A percentile compares a stretch with the other conserved stretches of the same genome.
Evolutionary conservation across 2,888 invertebrate genomes (phyloP).

Genomic region (Heliothis peltigera): DNA sequence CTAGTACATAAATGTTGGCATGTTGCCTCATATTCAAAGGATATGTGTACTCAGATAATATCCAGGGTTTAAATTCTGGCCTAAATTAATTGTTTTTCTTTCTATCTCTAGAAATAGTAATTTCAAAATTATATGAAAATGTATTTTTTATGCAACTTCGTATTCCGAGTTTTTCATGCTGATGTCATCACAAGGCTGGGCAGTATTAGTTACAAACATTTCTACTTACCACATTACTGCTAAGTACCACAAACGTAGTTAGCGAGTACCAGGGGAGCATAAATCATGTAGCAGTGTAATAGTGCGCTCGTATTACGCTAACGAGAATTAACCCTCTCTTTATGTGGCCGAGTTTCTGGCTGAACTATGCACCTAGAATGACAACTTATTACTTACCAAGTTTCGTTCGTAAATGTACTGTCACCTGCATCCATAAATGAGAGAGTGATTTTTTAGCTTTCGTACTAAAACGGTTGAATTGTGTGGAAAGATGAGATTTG

Average conservation of each 20-base stretch:
- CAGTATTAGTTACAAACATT: constrained; percentile 36
- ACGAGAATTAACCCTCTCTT: constrained; percentile 55
- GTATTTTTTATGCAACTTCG: no score
- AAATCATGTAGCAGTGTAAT: constrained; percentile 51
- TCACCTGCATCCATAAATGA: no score
- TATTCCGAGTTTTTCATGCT: background rate
- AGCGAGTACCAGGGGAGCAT: constrained; percentile 48
- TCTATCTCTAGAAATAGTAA: no score
- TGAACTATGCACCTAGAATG: constrained; percentile 41
- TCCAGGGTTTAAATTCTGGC: constrained; percentile 1
- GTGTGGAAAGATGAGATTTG: no score
- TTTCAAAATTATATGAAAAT: no score
- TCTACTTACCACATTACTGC: constrained; percentile 40
- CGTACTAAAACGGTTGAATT: no score
- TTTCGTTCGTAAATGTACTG: constrained; percentile 35
- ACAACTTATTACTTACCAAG: constrained; percentile 32
- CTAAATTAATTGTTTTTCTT: no score
- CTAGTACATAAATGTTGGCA: constrained; percentile 42
- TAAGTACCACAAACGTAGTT: constrained; percentile 35
- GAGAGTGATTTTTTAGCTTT: no score
- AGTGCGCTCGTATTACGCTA: constrained; percentile 52
- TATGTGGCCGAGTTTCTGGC: constrained; percentile 43
- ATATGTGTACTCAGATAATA: constrained; percentile 34
- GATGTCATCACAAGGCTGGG: background rate
- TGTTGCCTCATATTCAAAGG: constrained; percentile 52